A percentile compares a stretch with the other conserved stretches of the same genome.
These are phyloP conservation scores for Triops longicaudatus DNA, from an alignment of 1,140 invertebrate species.

Conservation along the genomic window DNA sequence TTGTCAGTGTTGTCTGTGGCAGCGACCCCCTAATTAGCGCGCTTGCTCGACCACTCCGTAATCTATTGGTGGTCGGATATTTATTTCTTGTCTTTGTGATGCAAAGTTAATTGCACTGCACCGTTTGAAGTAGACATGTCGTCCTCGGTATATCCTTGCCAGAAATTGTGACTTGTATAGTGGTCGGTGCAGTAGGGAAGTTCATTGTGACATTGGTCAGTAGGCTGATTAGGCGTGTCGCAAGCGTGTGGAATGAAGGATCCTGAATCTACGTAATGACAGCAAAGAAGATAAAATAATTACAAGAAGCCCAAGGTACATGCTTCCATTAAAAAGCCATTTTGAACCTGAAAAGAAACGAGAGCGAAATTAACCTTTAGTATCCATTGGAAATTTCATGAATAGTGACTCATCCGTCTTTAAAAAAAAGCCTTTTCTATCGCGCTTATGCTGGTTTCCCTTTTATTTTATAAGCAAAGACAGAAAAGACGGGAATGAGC, in stretches of 20 bases:
- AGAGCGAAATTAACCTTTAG: too few relatives aligned
- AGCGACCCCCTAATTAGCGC: slow-evolving; percentile 11
- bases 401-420: too few relatives aligned
- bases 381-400: too few relatives aligned
- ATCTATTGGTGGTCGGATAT: background rate
- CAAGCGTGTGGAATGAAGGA: background rate
- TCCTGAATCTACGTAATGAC: background rate
- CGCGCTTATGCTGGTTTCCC: too few relatives aligned
- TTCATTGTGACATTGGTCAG: background rate
- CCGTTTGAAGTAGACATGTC: background rate
- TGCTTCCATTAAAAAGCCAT: background rate
- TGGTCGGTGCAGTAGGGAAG: too few relatives aligned
- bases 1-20: background rate
- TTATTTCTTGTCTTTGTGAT: background rate
- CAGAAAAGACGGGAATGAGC: too few relatives aligned
- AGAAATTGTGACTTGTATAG: too few relatives aligned
- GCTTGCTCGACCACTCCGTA: background rate
- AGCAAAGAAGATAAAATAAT: background rate
- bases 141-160: background rate
- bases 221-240: background rate
- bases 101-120: background rate
- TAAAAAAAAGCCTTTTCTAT: too few relatives aligned
- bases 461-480: too few relatives aligned
- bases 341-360: background rate
- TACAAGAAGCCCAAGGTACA: background rate